A percentile compares a stretch with the other conserved stretches of the same genome.
phyloP scores from a whole-genome alignment of 2,797 vertebrate genomes.

The Muscicapa striata region DNA sequence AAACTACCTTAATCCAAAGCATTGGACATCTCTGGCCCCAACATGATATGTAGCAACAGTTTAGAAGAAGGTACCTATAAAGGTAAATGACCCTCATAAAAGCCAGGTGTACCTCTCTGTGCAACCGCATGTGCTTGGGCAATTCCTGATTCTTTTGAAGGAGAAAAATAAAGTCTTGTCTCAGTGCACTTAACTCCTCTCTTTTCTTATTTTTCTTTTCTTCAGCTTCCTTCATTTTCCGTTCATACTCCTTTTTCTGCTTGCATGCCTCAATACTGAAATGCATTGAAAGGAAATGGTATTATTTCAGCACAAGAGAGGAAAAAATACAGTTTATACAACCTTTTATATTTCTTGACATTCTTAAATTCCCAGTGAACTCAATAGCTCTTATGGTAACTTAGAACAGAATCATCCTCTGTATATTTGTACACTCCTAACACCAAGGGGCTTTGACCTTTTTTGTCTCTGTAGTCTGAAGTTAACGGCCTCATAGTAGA shows the following conservation, averaged over 20 bases:
- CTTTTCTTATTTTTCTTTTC: slow-evolving; percentile 76
- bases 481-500: not conserved
- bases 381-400: not conserved
- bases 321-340: not conserved
- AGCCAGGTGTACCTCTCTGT: slow-evolving; percentile 72
- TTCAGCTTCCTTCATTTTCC: slow-evolving; percentile 80
- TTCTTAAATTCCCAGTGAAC: not conserved
- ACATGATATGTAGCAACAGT: not conserved
- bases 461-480: not conserved
- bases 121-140: slow-evolving; percentile 83
- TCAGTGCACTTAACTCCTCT: slow-evolving; percentile 77
- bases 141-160: slow-evolving; percentile 80
- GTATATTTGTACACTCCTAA: not conserved
- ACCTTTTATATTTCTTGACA: not conserved
- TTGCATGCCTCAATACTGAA: slow-evolving; percentile 89
- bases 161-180: slow-evolving; percentile 76
- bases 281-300: slow-evolving; percentile 8
- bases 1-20: not conserved
- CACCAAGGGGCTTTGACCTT: not conserved
- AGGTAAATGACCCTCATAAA: not conserved
- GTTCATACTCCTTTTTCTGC: slow-evolving; percentile 83
- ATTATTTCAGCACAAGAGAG: not conserved
- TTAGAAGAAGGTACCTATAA: not conserved
- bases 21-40: not conserved
- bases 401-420: not conserved